Base-by-base conservation (phyloP, 2,888 invertebrate species). In the Drosophila cognata region DNA sequence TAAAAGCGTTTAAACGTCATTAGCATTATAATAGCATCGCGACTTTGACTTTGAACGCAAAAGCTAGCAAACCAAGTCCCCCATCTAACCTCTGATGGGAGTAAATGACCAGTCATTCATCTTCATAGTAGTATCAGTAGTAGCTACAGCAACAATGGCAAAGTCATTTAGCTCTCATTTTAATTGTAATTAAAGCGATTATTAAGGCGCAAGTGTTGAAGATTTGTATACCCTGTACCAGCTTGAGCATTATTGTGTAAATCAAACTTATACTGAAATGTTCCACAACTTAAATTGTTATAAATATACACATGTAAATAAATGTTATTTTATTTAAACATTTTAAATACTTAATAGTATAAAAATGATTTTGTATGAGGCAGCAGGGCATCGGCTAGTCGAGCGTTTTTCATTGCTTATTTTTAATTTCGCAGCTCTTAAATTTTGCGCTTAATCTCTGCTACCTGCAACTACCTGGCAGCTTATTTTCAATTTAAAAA, bases 151-250 rank as follows among this genome's bases (percentile, higher is more conserved):
- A 53, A 46, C 60, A 51, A 66, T 52, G 46, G 65, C 71, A 63
- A 76, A 84, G 70, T 81, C 71, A 87, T 87, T 84, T 77, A 77
- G 72, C 74, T 73, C 66, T 81, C 78, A 67, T 71, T 83, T 89
- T 84, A 89, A 87, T 87, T 87, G 88, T 74, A 84, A 84, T 84
- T 89, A 89, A 89, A 84, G 84, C 69, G 83, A 89, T 89, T 83
- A 89, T 84, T 81, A 77, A 67, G 56, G 61, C 72, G 41, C 55
- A 56, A 79, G 68, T 51, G 58, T 25, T 53, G n/a, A 48, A 33
- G 48, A 64, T 67, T 69, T 75, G 11, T 0, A 29, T 52, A 46
- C 53, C 28, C 35, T 43, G 16, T 21, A 2, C n/a, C 18, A 13
- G 33, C 21, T 21, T 21, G 21, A 21, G 1, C 21, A 21, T 21